Base-by-base conservation (phyloP, 2,113 vertebrate genomes). In the Polyodon spathula region DNA sequence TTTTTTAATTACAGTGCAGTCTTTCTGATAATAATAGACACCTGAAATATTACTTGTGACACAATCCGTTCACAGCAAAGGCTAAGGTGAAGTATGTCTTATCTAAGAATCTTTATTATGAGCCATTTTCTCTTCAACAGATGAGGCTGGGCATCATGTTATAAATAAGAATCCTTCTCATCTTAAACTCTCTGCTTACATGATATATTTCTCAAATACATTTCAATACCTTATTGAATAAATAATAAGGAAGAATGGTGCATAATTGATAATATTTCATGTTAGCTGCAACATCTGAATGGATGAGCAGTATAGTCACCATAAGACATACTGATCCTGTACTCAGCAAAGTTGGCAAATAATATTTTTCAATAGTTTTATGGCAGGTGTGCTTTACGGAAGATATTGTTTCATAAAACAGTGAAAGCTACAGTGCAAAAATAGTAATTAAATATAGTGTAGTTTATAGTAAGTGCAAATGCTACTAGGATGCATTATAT, bases 31-130 rank as follows among this genome's bases (percentile, higher is more conserved):
- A 63, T 54, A 5, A 55, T n/a, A 50, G 63, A 64, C 48, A 63
- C 51, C 56, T 73, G 48, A 63, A 64, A 73, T 75, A 74, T 62
- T 64, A 38, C 56, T 10, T 17, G 56, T 51, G 51, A 70, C 61
- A 63, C 41, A 61, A 58, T 66, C 39, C 58, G 54, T 56, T 65
- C 51, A 66, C 27, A 74, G 63, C 66, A 66, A 50, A 62, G 54
- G 54, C 50, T 48, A 41, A 53, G 40, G 48, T 69, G 55, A 64
- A 63, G 40, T 61, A 44, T 63, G 41, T 39, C 59, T 66, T 59
- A 70, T 64, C 60, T 15, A 7, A 27, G 58, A 58, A 37, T 51
- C 37, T 54, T 59, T 63, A 56, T 60, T 27, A 67, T 54, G n/a
- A 44, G 50, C 16, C 16, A 37, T 59, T 72, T 60, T 8, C 10